Evolutionary conservation across 2,888 invertebrate species (phyloP).

Genomic region (Callosobruchus maculatus): DNA sequence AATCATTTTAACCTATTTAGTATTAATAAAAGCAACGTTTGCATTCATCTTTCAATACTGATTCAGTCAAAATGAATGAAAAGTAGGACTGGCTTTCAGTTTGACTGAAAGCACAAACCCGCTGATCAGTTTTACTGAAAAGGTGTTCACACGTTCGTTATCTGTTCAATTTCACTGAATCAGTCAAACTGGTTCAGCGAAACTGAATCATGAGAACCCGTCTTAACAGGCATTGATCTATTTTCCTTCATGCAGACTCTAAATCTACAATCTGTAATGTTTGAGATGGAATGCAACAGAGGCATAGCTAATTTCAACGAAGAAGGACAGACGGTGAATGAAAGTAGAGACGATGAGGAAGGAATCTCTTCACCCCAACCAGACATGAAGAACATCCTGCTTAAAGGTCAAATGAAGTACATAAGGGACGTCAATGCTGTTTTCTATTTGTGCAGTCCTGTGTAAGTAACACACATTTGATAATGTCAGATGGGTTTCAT

Average conservation of each 20-base stretch:
- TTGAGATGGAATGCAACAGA: constrained; percentile 73
- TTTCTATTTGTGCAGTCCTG: constrained; percentile 82
- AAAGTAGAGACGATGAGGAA: constrained; percentile 8
- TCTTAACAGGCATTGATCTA: no score
- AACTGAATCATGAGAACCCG: no score
- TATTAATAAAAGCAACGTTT: no score
- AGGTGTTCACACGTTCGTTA: no score
- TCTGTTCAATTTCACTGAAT: no score
- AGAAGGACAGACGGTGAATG: constrained; percentile 13
- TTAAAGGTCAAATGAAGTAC: constrained; percentile 83
- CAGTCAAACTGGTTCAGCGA: no score
- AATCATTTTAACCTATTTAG: no score
- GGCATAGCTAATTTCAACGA: constrained; percentile 45
- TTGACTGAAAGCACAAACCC: no score
- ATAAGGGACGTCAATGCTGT: constrained; percentile 75
- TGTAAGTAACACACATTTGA: constrained; percentile 55
- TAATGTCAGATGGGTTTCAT: neutral
- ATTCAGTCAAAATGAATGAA: no score
- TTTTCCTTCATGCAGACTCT: constrained; percentile 55
- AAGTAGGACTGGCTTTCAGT: no score
- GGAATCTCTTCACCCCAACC: constrained; percentile 28
- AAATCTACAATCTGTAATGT: constrained; percentile 74
- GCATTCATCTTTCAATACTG: no score
- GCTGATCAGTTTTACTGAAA: no score
- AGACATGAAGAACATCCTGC: constrained; percentile 63